Conservation (phyloP, 2,888 invertebrate genomes). For the Chorisops tibialis region DNA sequence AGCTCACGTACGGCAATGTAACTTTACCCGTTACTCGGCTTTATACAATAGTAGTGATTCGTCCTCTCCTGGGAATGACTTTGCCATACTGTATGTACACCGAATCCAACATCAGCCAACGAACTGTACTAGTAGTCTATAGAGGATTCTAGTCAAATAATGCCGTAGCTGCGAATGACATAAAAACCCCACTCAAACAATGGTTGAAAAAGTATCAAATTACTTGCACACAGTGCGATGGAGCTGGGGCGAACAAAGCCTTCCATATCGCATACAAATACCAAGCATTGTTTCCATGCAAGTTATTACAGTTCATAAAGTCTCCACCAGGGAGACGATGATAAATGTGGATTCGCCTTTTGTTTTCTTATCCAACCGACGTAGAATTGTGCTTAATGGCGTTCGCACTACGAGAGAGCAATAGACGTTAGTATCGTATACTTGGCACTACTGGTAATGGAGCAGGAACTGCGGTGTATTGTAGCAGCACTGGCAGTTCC, state of each 20-base stretch:
- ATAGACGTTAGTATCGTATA: no score
- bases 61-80: neutral
- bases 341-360: slow-evolving; percentile 26
- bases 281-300: slow-evolving; percentile 28
- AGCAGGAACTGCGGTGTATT: no score
- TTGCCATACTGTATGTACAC: no score
- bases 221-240: slow-evolving; percentile 27
- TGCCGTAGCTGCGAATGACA: slow-evolving; percentile 29
- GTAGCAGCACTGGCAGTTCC: no score
- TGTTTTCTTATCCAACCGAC: slow-evolving; percentile 28
- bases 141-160: slow-evolving; percentile 20
- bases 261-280: slow-evolving; percentile 29
- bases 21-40: neutral
- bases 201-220: slow-evolving; percentile 32
- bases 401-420: no score
- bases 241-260: slow-evolving; percentile 2
- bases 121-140: neutral
- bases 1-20: neutral
- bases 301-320: slow-evolving; percentile 30
- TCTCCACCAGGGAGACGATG: slow-evolving; percentile 20
- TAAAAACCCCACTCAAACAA: slow-evolving; percentile 30
- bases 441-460: no score
- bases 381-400: no score
- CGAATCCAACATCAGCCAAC: no score
- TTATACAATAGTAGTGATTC: no score